Base-by-base conservation (phyloP, 2,888 invertebrate species). In the Candidula unifasciata region DNA sequence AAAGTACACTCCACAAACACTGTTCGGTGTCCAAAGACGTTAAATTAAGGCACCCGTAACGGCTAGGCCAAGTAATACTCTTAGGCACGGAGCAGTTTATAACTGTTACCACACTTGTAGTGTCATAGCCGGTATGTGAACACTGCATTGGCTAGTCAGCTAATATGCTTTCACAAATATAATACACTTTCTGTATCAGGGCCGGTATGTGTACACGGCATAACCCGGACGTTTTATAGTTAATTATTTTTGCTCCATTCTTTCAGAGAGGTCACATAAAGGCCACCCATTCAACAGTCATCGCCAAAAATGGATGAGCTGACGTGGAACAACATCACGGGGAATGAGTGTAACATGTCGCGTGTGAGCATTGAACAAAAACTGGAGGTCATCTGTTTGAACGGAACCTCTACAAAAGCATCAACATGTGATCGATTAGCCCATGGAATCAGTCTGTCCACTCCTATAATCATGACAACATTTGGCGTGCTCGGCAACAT, bases 401-500 rank as follows among this genome's bases (percentile, higher is more conserved):
- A 87, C 52, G 84, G 73, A 6, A 64, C 66, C 8, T 66, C 73
- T 1, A 57, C 60, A n/a, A 44, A n/a, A 44, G 21, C 69, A 21
- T 18, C 37, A 2, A 79, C 84, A 37, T 90, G 89, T 79, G 85
- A 89, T 78, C 87, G 86, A 10, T 79, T 86, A 3, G 89, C 88
- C 3, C 86, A 89, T 16, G 90, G 89, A 21, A 89, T 91, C 68
- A 90, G 88, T 66, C 82, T 91, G 54, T 89, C 90, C 10, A 90
- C 90, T 2, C 92, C 92, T 1, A 89, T 91, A 8, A 66, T 89
- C 3, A 91, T 91, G 91, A 84, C 89, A 81, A 82, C 90, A 27
- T 84, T 89, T 10, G 91, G 91, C n/a, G 87, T 92, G 73, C 76
- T 92, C 83, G 94, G 94, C 24, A 94, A 94, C 87, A 89, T 93